Conservation (phyloP, 2,113 vertebrate genomes). For the Dasypus novemcinctus region DNA sequence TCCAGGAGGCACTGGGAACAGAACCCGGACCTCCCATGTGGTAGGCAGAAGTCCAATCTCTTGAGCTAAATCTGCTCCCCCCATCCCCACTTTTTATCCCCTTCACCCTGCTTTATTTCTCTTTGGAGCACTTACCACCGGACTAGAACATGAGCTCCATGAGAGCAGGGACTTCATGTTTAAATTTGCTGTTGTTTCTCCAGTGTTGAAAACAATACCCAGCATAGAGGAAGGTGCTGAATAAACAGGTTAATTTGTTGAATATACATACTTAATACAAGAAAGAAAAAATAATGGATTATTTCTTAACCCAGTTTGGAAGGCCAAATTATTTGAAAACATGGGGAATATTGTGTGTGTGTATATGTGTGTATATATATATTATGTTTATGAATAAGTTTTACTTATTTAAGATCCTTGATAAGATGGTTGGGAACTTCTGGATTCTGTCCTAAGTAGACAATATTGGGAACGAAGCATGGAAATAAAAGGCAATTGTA, state of each 20-base stretch:
- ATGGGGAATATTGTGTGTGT: neutral
- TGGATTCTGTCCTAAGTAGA: constrained; percentile 11
- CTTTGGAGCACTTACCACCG: neutral
- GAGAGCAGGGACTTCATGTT: neutral
- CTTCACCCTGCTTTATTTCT: neutral
- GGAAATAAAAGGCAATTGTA: constrained; percentile 43
- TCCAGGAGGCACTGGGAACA: too few species aligned
- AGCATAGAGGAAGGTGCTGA: neutral
- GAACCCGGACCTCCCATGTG: too few species aligned
- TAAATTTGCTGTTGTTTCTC: neutral
- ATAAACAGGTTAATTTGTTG: neutral
- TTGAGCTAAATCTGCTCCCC: too few species aligned
- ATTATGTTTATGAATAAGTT: neutral
- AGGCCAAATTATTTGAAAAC: constrained; percentile 25
- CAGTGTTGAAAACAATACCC: neutral
- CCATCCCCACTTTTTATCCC: neutral
- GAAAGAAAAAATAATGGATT: neutral
- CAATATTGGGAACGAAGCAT: constrained; percentile 47
- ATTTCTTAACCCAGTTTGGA: constrained; percentile 12
- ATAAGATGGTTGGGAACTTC: neutral
- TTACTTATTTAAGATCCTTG: neutral
- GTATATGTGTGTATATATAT: too few species aligned
- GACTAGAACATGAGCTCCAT: neutral
- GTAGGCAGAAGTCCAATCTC: too few species aligned
- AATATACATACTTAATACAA: neutral